These are phyloP conservation scores for Brachyptera putata DNA, from an alignment of 2,888 invertebrate genomes.

Conservation along the genomic window DNA sequence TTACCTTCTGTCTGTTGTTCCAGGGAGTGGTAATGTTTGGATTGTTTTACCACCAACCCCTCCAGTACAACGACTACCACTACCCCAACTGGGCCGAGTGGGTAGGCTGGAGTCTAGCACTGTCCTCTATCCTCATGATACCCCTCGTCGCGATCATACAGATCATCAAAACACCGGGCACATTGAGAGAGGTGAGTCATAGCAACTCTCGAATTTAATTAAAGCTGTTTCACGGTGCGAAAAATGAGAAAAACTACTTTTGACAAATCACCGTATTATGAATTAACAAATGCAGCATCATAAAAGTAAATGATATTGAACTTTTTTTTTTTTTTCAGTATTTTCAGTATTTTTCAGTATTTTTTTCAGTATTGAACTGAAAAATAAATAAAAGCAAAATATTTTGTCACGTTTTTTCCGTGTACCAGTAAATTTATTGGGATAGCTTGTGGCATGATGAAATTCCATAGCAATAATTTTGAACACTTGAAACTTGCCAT, in stretches of 20 bases:
- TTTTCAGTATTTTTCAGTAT: too few species aligned
- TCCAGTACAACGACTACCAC: slow-evolving; percentile 62
- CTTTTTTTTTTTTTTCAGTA: background rate
- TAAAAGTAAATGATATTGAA: background rate
- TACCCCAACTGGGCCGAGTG: slow-evolving; percentile 70
- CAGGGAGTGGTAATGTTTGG: slow-evolving; percentile 65
- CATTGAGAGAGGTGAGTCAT: slow-evolving; percentile 60
- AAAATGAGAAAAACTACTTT: too few species aligned
- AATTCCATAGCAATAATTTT: too few species aligned
- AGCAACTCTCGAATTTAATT: too few species aligned
- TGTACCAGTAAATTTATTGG: too few species aligned
- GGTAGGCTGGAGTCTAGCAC: slow-evolving; percentile 67
- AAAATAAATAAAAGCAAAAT: too few species aligned
- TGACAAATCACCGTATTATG: background rate
- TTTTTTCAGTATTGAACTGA: too few species aligned
- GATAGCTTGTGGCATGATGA: too few species aligned
- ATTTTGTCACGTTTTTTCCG: too few species aligned
- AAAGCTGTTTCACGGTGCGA: background rate
- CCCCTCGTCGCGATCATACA: slow-evolving; percentile 62
- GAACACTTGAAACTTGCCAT: too few species aligned
- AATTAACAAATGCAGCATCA: background rate
- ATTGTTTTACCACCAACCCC: slow-evolving; percentile 58
- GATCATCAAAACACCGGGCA: slow-evolving; percentile 61
- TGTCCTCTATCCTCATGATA: slow-evolving; percentile 69
- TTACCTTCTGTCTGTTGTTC: background rate